Evolutionary conservation across 92 coral and sea anemone genomes (phyloP).

Genomic region (Virgularia gustaviana): DNA sequence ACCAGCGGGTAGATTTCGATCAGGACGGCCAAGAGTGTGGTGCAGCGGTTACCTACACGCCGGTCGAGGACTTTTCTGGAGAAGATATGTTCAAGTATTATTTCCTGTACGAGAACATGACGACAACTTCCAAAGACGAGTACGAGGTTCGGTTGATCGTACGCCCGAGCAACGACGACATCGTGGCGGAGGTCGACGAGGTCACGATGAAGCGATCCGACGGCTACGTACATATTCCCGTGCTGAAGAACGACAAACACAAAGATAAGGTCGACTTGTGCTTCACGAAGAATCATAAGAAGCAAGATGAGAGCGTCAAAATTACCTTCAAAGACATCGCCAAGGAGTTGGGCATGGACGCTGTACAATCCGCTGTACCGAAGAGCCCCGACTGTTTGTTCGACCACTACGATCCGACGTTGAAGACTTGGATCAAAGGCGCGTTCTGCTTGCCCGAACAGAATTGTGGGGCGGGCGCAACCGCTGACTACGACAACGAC

Average conservation of each 20-base stretch:
- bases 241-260: conserved; percentile 69
- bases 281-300: conserved; percentile 50
- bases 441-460: conserved; percentile 87
- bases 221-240: conserved; percentile 85
- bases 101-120: conserved; percentile 75
- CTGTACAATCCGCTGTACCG: conserved; percentile 71
- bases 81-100: conserved; percentile 83
- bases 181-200: conserved; percentile 69
- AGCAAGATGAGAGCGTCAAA: conserved; percentile 12
- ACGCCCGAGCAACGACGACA: conserved; percentile 66
- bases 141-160: conserved; percentile 72
- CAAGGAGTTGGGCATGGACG: conserved; percentile 73
- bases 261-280: conserved; percentile 73
- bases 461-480: conserved; percentile 73
- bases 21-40: conserved; percentile 69
- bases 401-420: conserved; percentile 90
- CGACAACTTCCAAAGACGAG: conserved; percentile 75
- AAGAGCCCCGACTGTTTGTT: conserved; percentile 96
- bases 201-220: conserved; percentile 73
- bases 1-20: conserved; percentile 52
- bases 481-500: conserved; percentile 95
- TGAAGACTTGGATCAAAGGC: conserved; percentile 94
- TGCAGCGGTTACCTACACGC: conserved; percentile 65
- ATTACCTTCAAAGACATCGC: conserved; percentile 67
- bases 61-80: conserved; percentile 75